Evolutionary conservation across 2,113 vertebrate species (phyloP), one percentile per base, ranked within the genome.

Genomic region (Dolichotis patagonum): DNA sequence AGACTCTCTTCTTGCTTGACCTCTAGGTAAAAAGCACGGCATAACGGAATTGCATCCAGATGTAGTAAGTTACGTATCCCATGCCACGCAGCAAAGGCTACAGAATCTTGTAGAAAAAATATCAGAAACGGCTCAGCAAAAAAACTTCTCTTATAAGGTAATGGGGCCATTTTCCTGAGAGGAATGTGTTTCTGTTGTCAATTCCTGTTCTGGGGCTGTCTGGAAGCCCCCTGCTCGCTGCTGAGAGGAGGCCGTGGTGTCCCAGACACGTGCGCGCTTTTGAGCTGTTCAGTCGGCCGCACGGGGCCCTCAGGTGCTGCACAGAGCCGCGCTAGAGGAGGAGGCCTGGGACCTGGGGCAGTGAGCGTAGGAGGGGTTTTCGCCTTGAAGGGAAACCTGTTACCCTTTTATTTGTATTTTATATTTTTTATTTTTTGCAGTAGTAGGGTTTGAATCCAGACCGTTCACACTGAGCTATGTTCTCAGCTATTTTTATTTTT

Each of bases 41-140:
- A 99, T 99, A 88, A 99, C 99, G 14, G 99, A 99, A 94, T 97
- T 99, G 73, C 99, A 99, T 78, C 98, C 99, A 0, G 99, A 99
- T 20, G 99, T 99, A 87, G 99, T 99, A 97, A 99, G 98, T 94
- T 99, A 99, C 0, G 99, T 99, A 85, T 99, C 99, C 3, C 99
- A 99, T 0, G 99, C 99, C 60, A 99, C 99, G 3, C 99, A 99
- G 95, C 99, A 99, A 85, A 98, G 99, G 91, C 98, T 99, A 93
- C 99, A 99, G 98, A 99, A 98, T 98, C 98, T 99, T 9, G 98
- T 99, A 92, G 99, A 99, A 96, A 99, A 99, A 58, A 98, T 99
- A 97, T 99, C 99, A 0, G 99, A 99, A 91, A 99, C 99, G 5
- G 99, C 99, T 85, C 99, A 99, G 98, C 99, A 99, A 90, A 99